phyloP scores from a whole-genome alignment of 1,140 invertebrate genomes.

The Drosophila lacteicornis region DNA sequence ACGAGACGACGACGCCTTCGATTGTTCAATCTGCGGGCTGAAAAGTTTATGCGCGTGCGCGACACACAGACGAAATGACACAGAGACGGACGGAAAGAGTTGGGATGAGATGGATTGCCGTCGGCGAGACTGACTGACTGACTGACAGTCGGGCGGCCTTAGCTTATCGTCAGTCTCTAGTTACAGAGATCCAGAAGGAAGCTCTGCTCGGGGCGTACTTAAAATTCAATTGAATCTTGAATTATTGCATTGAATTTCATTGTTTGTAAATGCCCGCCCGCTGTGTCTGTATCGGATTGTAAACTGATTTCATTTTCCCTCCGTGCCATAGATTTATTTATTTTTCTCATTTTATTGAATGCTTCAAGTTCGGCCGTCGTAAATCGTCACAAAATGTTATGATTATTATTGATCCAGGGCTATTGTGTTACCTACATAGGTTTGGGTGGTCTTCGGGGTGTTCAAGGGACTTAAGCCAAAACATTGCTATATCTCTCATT shows the following conservation, averaged over 20 bases:
- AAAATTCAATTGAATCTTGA: slow-evolving; percentile 85
- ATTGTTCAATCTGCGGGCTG: slow-evolving; percentile 30
- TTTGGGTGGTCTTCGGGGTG: slow-evolving; percentile 33
- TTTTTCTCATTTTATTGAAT: slow-evolving; percentile 77
- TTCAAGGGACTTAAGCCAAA: background rate
- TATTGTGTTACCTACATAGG: slow-evolving; percentile 45
- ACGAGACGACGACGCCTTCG: slow-evolving; percentile 33
- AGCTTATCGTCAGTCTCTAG: slow-evolving; percentile 53
- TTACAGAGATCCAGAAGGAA: slow-evolving; percentile 44
- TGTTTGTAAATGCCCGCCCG: slow-evolving; percentile 82
- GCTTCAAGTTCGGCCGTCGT: slow-evolving; percentile 64
- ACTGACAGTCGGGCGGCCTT: slow-evolving; percentile 46
- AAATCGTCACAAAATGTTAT: slow-evolving; percentile 69
- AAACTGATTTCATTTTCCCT: slow-evolving; percentile 80
- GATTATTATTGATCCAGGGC: slow-evolving; percentile 38
- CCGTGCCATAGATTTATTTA: slow-evolving; percentile 75
- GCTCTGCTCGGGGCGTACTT: slow-evolving; percentile 67
- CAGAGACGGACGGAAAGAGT: slow-evolving; percentile 21
- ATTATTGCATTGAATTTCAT: slow-evolving; percentile 85
- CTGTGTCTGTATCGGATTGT: slow-evolving; percentile 61
- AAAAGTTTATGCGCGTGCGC: slow-evolving; percentile 63
- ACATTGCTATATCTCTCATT: slow-evolving; percentile 3
- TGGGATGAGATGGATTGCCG: slow-evolving; percentile 75
- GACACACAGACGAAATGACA: slow-evolving; percentile 46
- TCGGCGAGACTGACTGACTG: slow-evolving; percentile 54